Base-by-base conservation (phyloP, 2,888 invertebrate genomes). In the Azorinus chamasolen region DNA sequence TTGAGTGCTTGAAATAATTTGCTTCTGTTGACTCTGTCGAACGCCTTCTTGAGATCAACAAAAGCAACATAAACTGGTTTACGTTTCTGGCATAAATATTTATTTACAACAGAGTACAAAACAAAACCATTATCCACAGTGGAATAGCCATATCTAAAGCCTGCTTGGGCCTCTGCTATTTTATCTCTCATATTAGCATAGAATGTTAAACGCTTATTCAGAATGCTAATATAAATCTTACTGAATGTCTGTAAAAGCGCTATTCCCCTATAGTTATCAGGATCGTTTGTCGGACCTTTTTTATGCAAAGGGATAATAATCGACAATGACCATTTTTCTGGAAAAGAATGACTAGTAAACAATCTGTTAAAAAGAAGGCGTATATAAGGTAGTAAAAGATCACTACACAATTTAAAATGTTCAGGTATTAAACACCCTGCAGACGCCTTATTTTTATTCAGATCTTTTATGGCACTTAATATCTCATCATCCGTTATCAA, bases 31-130 rank as follows among this genome's bases (percentile, higher is more conserved):
- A 57, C 39, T 8, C 18, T 12, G 24, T 57, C 57, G 14, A 57
- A 57, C n/a, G 57, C 57, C 24, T 57, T 57, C 41, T 57, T 39
- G 41, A 57, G 41, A 57, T 57, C 57, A 14, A 57, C 22, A 22
- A 57, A 41, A 1, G 57, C 57, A 4, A 57, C 57, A 41, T 57
- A 57, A 3, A 57, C 22, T 8, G n/a, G 12, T 24, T 57, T 57
- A 4, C 39, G 4, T 41, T 41, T 57, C 37, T 5, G 2, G 16
- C 24, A 22, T 4, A 57, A 22, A 22, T 18, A 57, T 39, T 57
- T 57, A 41, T 24, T 57, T 14, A 57, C 43, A 22, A 57, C 22
- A 18, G 57, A 18, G 14, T 57, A 4, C 22, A 57, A 22, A 22
- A 57, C 16, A 37, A 41, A 57, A 2, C 10, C 57, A 57, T 41